Base-by-base conservation (phyloP, 2,113 vertebrate species). In the Phylloscopus whistleri region DNA sequence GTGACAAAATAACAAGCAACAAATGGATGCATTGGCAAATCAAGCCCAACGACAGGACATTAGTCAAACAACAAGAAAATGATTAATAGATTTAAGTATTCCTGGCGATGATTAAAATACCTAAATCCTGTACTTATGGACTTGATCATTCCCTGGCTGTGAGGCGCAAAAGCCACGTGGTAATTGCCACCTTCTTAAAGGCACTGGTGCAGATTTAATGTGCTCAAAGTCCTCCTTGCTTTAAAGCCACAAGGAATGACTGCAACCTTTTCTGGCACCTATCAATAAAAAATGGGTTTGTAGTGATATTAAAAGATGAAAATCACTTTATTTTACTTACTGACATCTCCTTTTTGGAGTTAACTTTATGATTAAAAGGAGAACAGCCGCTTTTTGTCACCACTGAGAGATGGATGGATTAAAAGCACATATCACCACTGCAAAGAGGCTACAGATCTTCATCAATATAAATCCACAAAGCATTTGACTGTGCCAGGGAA, bases 211-310 rank as follows among this genome's bases (percentile, higher is more conserved):
- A 80, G 58, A 78, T 90, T 82, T 88, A 94, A 89, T 62, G 43
- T 58, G 56, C 20, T 94, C 28, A 81, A 48, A 51, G 51, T 39
- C 39, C 66, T 41, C 33, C 1, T 63, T 80, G 53, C 43, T 84
- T 91, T 80, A 58, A 75, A 60, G 33, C 41, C 69, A 56, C 33
- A 66, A 62, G 63, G n/a, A 93, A 93, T 76, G 74, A 68, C 2
- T 81, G 44, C 80, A 84, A 95, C 62, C 31, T 46, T 60, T 87
- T 87, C 60, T 49, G 94, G 64, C 69, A 85, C 4, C 67, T 93
- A 68, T 93, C 80, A 97, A 89, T 91, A 97, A 96, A 94, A 96
- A 95, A 94, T 53, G 49, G 37, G 84, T 80, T 89, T 93, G 89
- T 81, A 68, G 84, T 11, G 66, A 92, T 91, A 93, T 83, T 91